Base-by-base conservation (phyloP, 2,888 invertebrate species). In the Folsomia manolachei region DNA sequence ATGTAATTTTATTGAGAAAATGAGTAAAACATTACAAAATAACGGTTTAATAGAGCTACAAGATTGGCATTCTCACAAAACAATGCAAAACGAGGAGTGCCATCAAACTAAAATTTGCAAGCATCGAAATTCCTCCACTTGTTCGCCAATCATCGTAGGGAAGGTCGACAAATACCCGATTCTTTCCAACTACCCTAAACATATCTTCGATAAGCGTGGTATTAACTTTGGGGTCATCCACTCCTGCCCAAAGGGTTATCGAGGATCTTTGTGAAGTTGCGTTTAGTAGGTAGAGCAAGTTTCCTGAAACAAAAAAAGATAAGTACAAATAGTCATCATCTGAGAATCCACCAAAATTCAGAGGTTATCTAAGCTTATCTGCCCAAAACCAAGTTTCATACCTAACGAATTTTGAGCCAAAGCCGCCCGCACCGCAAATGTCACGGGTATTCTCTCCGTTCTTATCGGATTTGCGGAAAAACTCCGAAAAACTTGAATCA, bases 141-240 rank as follows among this genome's bases (percentile, higher is more conserved):
- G 56, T 21, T 19, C 19, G 4, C 56, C 56, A 56, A 56, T 51
- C 67, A 23, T 25, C 19, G 27, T 67, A 27, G 1, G 74, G 74
- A 18, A 72, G 63, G 63, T 74, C 74, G 1, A 74, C 60, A 39
- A 74, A 74, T 0, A 71, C 70, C 23, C 71, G 27, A 21, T 62
- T 14, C 21, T 23, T 26, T 1, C 27, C 23, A 56, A 74, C 51
- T 2, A 26, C 66, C 18, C 56, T 25, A 4, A 70, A 51, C 53
- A 74, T 71, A 11, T 23, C 24, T 4, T 71, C 27, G 19, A 74
- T 27, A 4, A 62, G n/a, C 0, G 23, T 19, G 2, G 7, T 14
- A 1, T 56, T 21, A 1, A 72, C 9, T 21, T 1, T 27, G 9
- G 70, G 63, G 66, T 74, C 74, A 4, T 0, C 2, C 21, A 25